Evolutionary conservation across 2,797 vertebrate species (phyloP), one percentile per base, ranked within the genome.

Genomic region (Tympanoctomys barrerae): DNA sequence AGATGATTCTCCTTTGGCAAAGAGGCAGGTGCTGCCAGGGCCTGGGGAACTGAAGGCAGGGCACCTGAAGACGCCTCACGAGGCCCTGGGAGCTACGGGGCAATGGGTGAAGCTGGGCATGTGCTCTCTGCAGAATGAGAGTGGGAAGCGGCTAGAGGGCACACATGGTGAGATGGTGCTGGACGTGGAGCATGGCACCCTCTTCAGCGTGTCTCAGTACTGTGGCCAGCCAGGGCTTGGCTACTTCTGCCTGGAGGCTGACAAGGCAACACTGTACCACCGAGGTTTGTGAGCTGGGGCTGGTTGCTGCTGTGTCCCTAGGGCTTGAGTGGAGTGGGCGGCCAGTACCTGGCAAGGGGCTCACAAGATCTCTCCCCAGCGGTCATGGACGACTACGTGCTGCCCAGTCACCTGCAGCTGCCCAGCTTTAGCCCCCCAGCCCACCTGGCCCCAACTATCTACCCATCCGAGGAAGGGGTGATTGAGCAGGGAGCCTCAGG

Each of bases 171-270:
- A 99, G 95, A 98, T 99, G 85, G 98, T 99, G 84, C 97, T 99
- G 22, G 99, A 99, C 16, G 97, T 99, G 96, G 99, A 99, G 94
- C 99, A 98, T 7, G 99, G 99, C 71, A 99, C 99, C 96, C 98
- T 99, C 92, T 99, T 99, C 97, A 99, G 99, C 24, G 99, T 99
- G 54, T 98, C 99, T 0, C 99, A 99, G 97, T 99, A 99, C 98
- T 98, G 98, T 57, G 99, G 99, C 82, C 98, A 99, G 91, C 99
- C 99, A 0, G 99, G 99, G 79, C 99, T 99, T 1, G 99, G 98
- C 97, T 99, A 99, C 97, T 98, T 99, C 95, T 99, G 99, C 96
- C 95, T 99, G 66, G 99, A 99, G 96, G 99, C 99, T 39, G 99
- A 97, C 96, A 99, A 97, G 94, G 99, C 99, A 0, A 98, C 99